Conservation (phyloP, 2,888 invertebrate species). For the Liposcelis brunnea region DNA sequence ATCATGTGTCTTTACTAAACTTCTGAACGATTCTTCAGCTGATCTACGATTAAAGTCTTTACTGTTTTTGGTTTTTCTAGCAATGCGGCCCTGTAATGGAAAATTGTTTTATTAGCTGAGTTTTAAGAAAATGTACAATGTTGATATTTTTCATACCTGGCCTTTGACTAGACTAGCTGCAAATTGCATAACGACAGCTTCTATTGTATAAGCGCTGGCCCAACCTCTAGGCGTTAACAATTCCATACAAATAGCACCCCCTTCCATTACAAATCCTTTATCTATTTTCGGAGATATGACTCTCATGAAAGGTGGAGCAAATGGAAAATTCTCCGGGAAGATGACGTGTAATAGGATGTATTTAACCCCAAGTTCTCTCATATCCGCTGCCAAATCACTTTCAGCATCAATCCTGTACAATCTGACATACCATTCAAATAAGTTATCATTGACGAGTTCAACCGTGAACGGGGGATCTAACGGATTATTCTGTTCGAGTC, state of each 20-base stretch:
- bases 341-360: conserved; percentile 61
- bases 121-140: no score
- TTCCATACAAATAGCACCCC: conserved; percentile 81
- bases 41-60: conserved; percentile 60
- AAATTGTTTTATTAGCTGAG: no score
- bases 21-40: conserved; percentile 77
- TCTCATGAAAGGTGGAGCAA: conserved; percentile 66
- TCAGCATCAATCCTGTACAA: conserved; percentile 67
- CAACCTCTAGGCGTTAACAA: conserved; percentile 70
- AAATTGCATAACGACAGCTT: conserved; percentile 78
- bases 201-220: conserved; percentile 76
- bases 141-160: no score
- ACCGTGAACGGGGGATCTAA: conserved; percentile 64
- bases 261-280: conserved; percentile 80
- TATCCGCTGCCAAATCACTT: conserved; percentile 64
- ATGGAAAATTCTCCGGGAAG: conserved; percentile 79
- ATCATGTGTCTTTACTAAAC: conserved; percentile 75
- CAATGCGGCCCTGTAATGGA: conserved; percentile 44
- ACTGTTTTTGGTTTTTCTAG: conserved; percentile 54
- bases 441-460: conserved; percentile 68
- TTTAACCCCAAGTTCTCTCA: conserved; percentile 55
- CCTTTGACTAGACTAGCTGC: conserved; percentile 78
- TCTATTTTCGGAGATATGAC: conserved; percentile 54
- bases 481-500: conserved; percentile 42
- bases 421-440: conserved; percentile 77